Evolutionary conservation across 2,113 vertebrate species (phyloP), one percentile per base, ranked within the genome.

Genomic region (Cranoglanis bouderius): DNA sequence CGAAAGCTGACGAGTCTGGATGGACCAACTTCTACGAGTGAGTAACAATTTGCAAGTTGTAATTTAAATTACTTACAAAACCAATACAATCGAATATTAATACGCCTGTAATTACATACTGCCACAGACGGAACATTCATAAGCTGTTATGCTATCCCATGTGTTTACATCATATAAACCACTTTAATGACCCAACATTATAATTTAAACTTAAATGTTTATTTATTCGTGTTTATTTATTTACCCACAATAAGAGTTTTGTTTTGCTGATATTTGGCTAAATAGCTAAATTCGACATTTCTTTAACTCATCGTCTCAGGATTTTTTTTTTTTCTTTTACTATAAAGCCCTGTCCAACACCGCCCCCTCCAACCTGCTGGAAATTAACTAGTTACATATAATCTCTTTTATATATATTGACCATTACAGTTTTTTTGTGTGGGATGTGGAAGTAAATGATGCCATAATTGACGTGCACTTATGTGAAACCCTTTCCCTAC

Each of bases 1-100:
- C 97, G 88, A 97, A 97, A 94, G 96, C 96, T 70, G 97, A 98
- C 88, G 97, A 98, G 92, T 97, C 96, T 6, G 97, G 97, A 89
- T 98, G 97, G 97, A 98, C 97, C 13, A 97, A 96, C 75, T 98
- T 98, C 95, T 98, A 97, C 90, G 95, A 97, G 97, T 98, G 95
- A 97, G 97, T 91, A 88, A 77, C 16, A 85, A 51, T 65, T 82
- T 57, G 80, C 16, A 53, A 1, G 8, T 21, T 29, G 46, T 53
- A n/a, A n/a, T 53, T 80, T 53, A 53, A 80, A 53, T 80, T 49
- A 77, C 40, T 49, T 26, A 26, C 43, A n/a, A 51, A 40, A 77
- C 3, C 19, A 82, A 35, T 82, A 26, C 51, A 35, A 21, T n/a
- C n/a, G 4, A 35, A 40, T 26, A 43, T 75, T 77, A 77, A 77